Base-by-base conservation (phyloP, 2,888 invertebrate genomes). In the Selenia dentaria region DNA sequence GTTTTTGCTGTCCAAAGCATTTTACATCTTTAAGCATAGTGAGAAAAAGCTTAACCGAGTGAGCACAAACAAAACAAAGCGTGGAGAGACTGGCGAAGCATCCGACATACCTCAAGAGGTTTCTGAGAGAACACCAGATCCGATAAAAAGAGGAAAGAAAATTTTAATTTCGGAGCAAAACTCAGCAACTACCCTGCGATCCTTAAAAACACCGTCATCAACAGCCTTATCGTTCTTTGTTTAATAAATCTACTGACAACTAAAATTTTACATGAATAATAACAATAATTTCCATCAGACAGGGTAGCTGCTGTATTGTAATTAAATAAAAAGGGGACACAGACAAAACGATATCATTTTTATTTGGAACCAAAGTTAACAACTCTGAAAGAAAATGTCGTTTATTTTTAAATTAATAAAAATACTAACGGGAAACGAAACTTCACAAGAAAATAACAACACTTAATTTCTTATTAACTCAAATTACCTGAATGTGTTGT, bases 401-500 rank as follows among this genome's bases (percentile, higher is more conserved):
- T 39, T 48, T 28, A 38, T 35, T 11, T 9, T 29, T 0, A 35
- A 41, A 41, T 18, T 12, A 43, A 31, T n/a, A 43, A 32, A 38
- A 42, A 31, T 8, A 33, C 16, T 43, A 38, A 13, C 16, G 18
- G 26, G 26, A 40, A 22, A 37, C 10, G 12, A 4, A 11, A 44
- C 24, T 12, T 18, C 14, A 41, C 47, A 48, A 18, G 24, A 34
- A 26, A 41, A 20, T 11, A 13, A 36, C 8, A 39, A 20, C 6
- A 10, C n/a, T n/a, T n/a, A n/a, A n/a, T n/a, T n/a, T 2, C 2
- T 1, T 3, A n/a, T 24, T 24, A 16, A 8, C 5, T 6, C 6
- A 11, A n/a, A 18, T 14, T 92, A 96, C 96, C 95, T 95, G 91
- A 95, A 95, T 41, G 94, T 93, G 81, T 93, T 94, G 82, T 95